phyloP scores from a whole-genome alignment of 2,113 vertebrate species.

The Malurus cyaneus region DNA sequence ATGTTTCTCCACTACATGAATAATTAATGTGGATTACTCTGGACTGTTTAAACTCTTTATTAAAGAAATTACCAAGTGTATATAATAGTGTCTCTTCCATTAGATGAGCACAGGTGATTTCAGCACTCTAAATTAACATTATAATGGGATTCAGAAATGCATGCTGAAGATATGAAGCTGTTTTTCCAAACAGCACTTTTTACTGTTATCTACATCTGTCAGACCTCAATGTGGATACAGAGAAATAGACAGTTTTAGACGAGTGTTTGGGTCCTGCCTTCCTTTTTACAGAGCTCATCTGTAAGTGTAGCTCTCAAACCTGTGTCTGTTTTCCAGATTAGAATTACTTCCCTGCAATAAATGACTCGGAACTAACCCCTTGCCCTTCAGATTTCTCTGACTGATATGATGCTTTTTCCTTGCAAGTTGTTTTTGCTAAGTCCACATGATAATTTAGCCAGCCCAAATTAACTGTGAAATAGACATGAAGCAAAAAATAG shows the following conservation, averaged over 20 bases:
- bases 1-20: not conserved
- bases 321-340: not conserved
- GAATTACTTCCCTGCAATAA: not conserved
- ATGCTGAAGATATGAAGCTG: not conserved
- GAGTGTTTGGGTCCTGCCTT: not conserved
- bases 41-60: slow-evolving; percentile 20
- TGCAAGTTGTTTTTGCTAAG: not conserved
- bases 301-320: not conserved
- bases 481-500: not conserved
- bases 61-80: slow-evolving; percentile 10
- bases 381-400: not conserved
- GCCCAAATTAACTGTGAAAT: not conserved
- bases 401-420: not conserved
- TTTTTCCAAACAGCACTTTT: not conserved
- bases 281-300: not conserved
- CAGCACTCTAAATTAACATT: not conserved
- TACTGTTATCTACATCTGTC: not conserved
- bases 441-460: not conserved
- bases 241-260: not conserved
- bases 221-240: not conserved
- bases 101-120: not conserved
- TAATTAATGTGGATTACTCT: slow-evolving; percentile 13
- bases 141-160: not conserved
- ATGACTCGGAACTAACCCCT: not conserved
- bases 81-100: not conserved